Percentiles rank a stretch among this genome's conserved stretches.
Conservation (phyloP, 2,888 invertebrate species). For the Volucella bombylans region DNA sequence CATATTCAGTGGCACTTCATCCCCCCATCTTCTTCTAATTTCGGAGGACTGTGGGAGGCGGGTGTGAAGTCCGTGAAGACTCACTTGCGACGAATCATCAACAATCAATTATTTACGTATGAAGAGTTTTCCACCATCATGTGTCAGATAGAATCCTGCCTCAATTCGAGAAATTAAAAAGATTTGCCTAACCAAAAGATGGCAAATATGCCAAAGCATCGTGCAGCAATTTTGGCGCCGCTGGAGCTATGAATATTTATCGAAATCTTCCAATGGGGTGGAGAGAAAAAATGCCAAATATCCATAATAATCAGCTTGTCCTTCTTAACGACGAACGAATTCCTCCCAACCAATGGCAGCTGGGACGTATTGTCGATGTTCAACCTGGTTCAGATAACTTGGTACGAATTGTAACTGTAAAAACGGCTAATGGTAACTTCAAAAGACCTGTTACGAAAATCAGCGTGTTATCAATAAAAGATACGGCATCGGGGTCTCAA, state of each 20-base stretch:
- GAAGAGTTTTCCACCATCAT: conserved; percentile 8
- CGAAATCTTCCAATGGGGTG: background rate
- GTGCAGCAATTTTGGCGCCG: no score
- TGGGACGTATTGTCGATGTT: background rate
- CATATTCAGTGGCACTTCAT: background rate
- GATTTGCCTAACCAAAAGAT: no score
- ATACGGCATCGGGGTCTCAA: no score
- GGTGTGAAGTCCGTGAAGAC: background rate
- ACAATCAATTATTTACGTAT: background rate
- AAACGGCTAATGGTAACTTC: background rate
- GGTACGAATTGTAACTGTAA: no score
- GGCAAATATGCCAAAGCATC: no score
- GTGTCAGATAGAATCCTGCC: no score
- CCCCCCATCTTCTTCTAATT: background rate
- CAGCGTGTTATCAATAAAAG: background rate
- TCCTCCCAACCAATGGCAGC: no score
- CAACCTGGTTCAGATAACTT: background rate
- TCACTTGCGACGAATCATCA: no score
- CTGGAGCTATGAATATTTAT: no score
- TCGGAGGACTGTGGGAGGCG: background rate
- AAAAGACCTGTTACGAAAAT: conserved; percentile 6
- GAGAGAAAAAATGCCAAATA: background rate
- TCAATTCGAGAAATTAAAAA: no score
- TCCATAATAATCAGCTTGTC: conserved; percentile 1
- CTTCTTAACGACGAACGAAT: background rate